phyloP scores from a whole-genome alignment of 1,140 invertebrate species.

The Bicyclus anynana region DNA sequence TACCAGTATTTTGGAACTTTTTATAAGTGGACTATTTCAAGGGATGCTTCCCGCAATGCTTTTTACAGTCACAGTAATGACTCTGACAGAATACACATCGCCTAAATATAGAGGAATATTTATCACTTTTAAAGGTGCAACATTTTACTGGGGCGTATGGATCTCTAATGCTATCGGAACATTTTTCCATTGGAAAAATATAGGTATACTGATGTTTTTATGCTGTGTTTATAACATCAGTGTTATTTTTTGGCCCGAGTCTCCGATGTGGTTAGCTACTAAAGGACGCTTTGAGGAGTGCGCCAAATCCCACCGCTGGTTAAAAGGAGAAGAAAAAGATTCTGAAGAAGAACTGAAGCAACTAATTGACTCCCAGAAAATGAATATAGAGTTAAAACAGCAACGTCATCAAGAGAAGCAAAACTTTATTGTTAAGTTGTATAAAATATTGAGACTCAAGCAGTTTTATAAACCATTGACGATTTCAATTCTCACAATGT shows the following conservation, averaged over 20 bases:
- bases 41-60: conserved; percentile 21
- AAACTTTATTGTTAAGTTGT: background rate
- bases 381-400: background rate
- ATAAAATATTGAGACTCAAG: background rate
- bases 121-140: conserved; percentile 33
- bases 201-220: conserved; percentile 27
- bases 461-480: conserved; percentile 10
- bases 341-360: conserved; percentile 31
- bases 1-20: conserved; percentile 23
- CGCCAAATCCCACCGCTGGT: conserved; percentile 27
- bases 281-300: conserved; percentile 30
- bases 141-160: conserved; percentile 37
- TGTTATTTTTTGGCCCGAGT: conserved; percentile 32
- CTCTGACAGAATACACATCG: conserved; percentile 36
- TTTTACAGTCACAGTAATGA: conserved; percentile 25
- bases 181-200: conserved; percentile 37
- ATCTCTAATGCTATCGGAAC: conserved; percentile 38
- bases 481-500: background rate
- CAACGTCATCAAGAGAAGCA: background rate
- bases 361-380: conserved; percentile 20
- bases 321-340: conserved; percentile 26
- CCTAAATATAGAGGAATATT: conserved; percentile 38
- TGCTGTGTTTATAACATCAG: conserved; percentile 24
- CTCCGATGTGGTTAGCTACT: conserved; percentile 38
- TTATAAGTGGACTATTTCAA: conserved; percentile 30